phyloP scores from a whole-genome alignment of 2,797 vertebrate species.

The Distichodus sexfasciatus region DNA sequence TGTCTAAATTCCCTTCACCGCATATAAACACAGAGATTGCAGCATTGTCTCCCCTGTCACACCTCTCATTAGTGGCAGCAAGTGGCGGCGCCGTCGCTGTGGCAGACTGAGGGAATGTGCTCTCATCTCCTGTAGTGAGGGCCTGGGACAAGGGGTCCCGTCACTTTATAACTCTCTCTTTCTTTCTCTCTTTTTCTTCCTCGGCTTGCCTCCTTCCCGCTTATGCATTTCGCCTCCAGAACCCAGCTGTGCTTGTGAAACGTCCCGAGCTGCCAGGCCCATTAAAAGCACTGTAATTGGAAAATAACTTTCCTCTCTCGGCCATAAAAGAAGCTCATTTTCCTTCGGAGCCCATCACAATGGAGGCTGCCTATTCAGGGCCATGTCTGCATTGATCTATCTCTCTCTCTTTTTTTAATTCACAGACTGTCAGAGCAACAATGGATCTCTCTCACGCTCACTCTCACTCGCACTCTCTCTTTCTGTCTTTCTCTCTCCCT shows the following conservation, averaged over 20 bases:
- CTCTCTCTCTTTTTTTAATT: conserved; percentile 41
- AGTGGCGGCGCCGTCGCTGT: neutral
- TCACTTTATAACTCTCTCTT: neutral
- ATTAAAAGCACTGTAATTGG: conserved; percentile 57
- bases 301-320: conserved; percentile 54
- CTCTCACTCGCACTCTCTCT: neutral
- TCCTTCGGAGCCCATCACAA: conserved; percentile 35
- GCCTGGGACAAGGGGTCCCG: neutral
- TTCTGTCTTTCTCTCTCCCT: neutral
- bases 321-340: conserved; percentile 49
- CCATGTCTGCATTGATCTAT: conserved; percentile 33
- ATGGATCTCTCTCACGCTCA: conserved; percentile 11
- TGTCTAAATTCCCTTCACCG: conserved; percentile 3
- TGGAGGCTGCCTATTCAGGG: conserved; percentile 11
- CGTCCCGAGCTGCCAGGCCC: conserved; percentile 24
- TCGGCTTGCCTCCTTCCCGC: conserved; percentile 2
- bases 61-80: conserved; percentile 24
- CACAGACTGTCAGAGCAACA: conserved; percentile 30
- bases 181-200: neutral
- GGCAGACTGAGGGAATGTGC: neutral
- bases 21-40: neutral
- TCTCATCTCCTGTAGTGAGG: neutral
- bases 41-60: conserved; percentile 18
- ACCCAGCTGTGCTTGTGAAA: conserved; percentile 43
- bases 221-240: neutral